A percentile compares a stretch with the other conserved stretches of the same genome.
These are phyloP conservation scores for Chloroclysta siterata DNA, from an alignment of 2,888 invertebrate genomes.

Conservation along the genomic window DNA sequence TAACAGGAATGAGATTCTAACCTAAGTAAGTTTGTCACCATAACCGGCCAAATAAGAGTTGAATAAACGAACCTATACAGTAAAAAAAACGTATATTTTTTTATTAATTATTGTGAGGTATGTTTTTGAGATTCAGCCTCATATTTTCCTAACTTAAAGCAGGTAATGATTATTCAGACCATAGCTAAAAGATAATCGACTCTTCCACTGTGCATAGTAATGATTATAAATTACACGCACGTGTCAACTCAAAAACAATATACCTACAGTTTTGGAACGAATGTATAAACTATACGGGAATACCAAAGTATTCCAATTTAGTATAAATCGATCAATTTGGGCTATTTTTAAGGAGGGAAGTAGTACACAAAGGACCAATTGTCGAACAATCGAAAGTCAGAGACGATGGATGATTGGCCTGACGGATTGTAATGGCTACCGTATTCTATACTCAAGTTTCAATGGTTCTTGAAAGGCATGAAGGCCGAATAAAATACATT, in stretches of 20 bases:
- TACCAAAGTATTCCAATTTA: constrained; percentile 54
- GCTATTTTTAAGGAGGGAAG: constrained; percentile 71
- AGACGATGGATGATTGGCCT: constrained; percentile 29
- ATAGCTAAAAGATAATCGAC: constrained; percentile 13
- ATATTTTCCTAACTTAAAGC: too few species aligned
- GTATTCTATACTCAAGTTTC: constrained; percentile 4
- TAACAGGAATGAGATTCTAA: too few species aligned
- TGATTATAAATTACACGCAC: constrained; percentile 17
- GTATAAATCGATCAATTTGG: constrained; percentile 65
- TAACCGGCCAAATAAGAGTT: too few species aligned
- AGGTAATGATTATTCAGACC: constrained; percentile 4
- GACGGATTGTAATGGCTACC: constrained; percentile 23
- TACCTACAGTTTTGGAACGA: constrained; percentile 8
- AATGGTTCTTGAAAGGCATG: constrained; percentile 8
- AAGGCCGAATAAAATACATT: neutral
- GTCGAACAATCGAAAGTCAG: constrained; percentile 49
- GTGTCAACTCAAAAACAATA: constrained; percentile 13
- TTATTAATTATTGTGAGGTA: too few species aligned
- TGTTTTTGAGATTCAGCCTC: too few species aligned
- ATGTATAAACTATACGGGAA: constrained; percentile 26
- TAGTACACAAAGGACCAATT: constrained; percentile 68
- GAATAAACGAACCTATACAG: too few species aligned
- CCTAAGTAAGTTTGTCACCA: too few species aligned
- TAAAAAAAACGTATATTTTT: too few species aligned
- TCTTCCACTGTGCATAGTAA: constrained; percentile 12